Base-by-base conservation (phyloP, 2,113 vertebrate species). In the Cinclus cinclus region DNA sequence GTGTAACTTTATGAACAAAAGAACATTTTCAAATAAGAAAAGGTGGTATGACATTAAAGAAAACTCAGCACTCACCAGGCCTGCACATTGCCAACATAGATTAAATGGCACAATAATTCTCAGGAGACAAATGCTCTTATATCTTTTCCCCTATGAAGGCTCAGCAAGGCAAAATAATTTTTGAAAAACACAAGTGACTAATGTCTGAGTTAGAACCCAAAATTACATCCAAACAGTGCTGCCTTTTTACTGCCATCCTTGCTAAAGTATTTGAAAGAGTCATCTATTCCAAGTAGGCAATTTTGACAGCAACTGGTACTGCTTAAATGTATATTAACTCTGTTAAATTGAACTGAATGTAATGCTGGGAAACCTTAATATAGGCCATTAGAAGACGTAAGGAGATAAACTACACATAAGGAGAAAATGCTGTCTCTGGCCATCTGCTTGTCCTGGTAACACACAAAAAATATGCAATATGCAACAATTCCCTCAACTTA, bases 391-490 rank as follows among this genome's bases (percentile, higher is more conserved):
- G 79, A 84, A 92, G 77, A 90, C 3, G 8, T 80, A 94, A 93
- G 33, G 89, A 96, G 77, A 93, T 83, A 96, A 96, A 97, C 87
- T 94, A 71, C 81, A 91, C 53, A 53, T 86, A 86, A 96, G 89
- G 93, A 96, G 80, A 91, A 96, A 88, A 89, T 16, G 22, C 30
- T 83, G 69, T 90, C 95, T 97, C 94, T 87, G 89, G 74, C 96
- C 96, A 95, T 97, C 97, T 97, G 97, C 88, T 97, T 95, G 88
- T 94, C 83, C 87, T 84, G 79, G 82, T 92, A 95, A 80, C 91
- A 81, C 21, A 87, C 16, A 89, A 47, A 91, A 95, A 75, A 96
- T 89, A 6, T 95, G 83, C 87, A 97, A 78, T 89, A 88, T 75
- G 83, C 67, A 96, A 82, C 93, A 87, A 97, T 94, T 97, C 95